Evolutionary conservation across 1,140 invertebrate species (phyloP), one percentile per base, ranked within the genome.

Genomic region (Protaetia brevitarsis): DNA sequence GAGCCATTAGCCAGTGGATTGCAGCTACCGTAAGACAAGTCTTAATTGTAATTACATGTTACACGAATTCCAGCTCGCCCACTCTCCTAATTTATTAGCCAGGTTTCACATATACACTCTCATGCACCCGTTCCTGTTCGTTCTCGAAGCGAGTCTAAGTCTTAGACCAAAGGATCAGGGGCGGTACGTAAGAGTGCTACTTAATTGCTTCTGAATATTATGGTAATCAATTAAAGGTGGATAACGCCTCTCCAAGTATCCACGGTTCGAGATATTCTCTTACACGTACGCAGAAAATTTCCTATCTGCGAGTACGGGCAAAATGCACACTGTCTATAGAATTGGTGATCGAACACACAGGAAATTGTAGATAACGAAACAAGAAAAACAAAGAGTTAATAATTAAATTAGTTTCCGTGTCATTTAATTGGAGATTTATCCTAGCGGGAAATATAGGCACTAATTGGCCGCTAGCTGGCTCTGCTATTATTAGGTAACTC

Each of bases 11-110:
- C 66, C 41, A 19, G 59, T 34, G 29, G 37, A 62, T 37, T 58
- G 51, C 34, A 65, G 70, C 70, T 71, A 71, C 70, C 68, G 68
- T 71, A 67, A 67, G 70, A 69, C 68, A 71, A 69, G 68, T 69
- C 70, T 71, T 71, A 71, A 71, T 71, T 71, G 70, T 71, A 71
- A 71, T 71, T 69, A 71, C 70, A 71, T 68, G 68, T 71, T 71
- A 69, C 70, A 70, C 70, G 70, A 71, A 71, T 69, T 71, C 70
- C 70, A 68, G 65, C 68, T 71, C 70, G 70, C 70, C 70, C 70
- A 71, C 70, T 68, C 68, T 51, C 68, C 66, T 71, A 67, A 71
- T 71, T 71, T 71, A 71, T 71, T 71, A 68, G 78, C 79, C 8
- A 63, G 63, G 66, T 70, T 66, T 21, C 16, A 45, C 64, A 16